These are phyloP conservation scores for Emmelina monodactyla DNA, from an alignment of 2,888 invertebrate genomes.

Conservation along the genomic window DNA sequence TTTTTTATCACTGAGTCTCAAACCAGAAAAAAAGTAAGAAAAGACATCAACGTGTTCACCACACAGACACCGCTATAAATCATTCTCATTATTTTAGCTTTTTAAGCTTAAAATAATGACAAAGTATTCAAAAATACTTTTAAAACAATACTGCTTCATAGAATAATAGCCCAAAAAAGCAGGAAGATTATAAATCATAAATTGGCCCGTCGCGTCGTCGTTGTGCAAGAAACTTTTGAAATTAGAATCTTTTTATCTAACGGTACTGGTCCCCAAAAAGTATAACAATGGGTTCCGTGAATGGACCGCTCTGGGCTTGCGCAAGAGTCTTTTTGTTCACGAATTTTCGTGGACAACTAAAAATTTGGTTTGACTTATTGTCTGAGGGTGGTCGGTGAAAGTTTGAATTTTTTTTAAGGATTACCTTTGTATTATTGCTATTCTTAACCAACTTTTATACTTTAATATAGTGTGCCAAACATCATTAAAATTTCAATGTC, in stretches of 20 bases:
- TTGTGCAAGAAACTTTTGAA: conserved; percentile 30
- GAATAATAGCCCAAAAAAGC: no score
- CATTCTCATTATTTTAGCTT: no score
- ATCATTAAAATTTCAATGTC: no score
- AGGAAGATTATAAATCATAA: not conserved
- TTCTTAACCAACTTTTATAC: no score
- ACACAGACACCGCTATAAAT: no score
- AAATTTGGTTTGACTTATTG: conserved; percentile 30
- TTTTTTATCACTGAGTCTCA: no score
- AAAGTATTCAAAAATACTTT: no score
- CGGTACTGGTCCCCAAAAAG: conserved; percentile 23
- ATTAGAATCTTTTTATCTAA: conserved; percentile 34
- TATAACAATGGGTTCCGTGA: conserved; percentile 39
- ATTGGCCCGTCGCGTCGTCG: not conserved
- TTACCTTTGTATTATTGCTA: conserved; percentile 1
- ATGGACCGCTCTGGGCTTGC: conserved; percentile 51
- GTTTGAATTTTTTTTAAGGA: conserved; percentile 21
- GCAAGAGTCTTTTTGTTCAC: conserved; percentile 48
- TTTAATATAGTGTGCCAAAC: no score
- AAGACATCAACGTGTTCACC: no score
- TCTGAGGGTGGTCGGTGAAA: conserved; percentile 53
- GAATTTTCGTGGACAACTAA: conserved; percentile 39
- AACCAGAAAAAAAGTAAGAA: no score
- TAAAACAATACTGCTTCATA: no score
- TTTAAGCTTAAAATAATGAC: no score